Evolutionary conservation across 2,113 vertebrate genomes (phyloP).

Genomic region (Seriola quinqueradiata): DNA sequence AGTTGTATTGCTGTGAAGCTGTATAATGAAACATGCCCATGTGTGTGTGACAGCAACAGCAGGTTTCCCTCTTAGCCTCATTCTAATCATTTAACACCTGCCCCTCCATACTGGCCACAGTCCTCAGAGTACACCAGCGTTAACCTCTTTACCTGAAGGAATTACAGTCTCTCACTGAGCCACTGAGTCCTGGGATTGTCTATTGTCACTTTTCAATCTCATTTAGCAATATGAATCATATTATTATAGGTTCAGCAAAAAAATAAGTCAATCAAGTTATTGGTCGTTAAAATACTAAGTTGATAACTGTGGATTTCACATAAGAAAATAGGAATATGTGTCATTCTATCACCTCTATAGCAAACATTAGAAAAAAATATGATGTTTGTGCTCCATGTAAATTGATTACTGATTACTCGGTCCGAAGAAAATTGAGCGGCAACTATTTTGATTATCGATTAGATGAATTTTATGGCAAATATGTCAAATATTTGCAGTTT

Average conservation of each 20-base stretch:
- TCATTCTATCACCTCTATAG: no score
- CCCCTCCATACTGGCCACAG: conserved; percentile 22
- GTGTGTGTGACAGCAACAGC: conserved; percentile 11
- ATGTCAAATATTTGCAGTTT: no score
- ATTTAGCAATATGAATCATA: neutral
- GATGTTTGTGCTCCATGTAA: no score
- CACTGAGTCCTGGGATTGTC: conserved; percentile 19
- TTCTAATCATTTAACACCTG: conserved; percentile 65
- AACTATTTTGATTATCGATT: no score
- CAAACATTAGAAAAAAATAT: no score
- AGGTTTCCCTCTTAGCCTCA: conserved; percentile 29
- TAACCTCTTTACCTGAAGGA: conserved; percentile 59
- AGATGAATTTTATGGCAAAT: no score
- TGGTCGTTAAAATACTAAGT: no score
- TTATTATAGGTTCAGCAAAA: neutral
- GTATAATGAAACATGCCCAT: neutral
- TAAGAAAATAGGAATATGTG: no score
- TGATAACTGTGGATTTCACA: no score
- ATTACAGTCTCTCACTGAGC: conserved; percentile 63
- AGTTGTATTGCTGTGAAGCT: neutral
- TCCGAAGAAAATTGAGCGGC: no score
- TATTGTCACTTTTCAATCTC: conserved; percentile 15
- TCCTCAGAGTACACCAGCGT: conserved; percentile 28
- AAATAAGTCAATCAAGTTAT: no score
- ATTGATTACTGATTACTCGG: no score